A percentile compares a stretch with the other conserved stretches of the same genome.
phyloP scores from a whole-genome alignment of 1,140 invertebrate species.

The Leguminivora glycinivorella region DNA sequence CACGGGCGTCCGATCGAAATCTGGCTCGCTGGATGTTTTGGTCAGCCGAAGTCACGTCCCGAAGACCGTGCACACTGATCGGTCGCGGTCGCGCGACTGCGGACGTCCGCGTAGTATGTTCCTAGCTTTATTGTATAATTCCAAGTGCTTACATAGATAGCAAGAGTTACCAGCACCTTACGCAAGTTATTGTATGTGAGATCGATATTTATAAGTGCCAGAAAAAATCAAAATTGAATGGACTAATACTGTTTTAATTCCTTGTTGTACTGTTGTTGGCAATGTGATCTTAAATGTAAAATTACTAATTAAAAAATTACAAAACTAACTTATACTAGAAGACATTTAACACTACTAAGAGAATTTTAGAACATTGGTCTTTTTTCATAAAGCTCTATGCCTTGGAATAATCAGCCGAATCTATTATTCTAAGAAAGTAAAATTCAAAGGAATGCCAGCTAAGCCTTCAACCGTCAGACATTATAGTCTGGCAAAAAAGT shows the following conservation, averaged over 20 bases:
- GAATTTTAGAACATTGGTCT: conserved; percentile 20
- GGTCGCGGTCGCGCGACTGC: too few species aligned
- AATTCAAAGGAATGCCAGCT: neutral
- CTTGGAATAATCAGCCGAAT: conserved; percentile 31
- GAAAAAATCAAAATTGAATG: neutral
- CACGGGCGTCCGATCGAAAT: too few species aligned
- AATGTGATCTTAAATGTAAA: conserved; percentile 20
- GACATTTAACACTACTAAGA: conserved; percentile 14
- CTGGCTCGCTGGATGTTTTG: too few species aligned
- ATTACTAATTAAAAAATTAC: conserved; percentile 22
- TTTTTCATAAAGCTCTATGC: conserved; percentile 22
- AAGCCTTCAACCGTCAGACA: too few species aligned
- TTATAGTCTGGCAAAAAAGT: too few species aligned
- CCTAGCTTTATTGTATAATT: neutral
- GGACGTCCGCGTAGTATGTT: too few species aligned
- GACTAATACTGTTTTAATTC: conserved; percentile 12
- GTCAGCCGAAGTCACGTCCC: too few species aligned
- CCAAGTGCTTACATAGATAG: conserved; percentile 3
- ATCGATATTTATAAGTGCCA: neutral
- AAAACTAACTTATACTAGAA: conserved; percentile 26
- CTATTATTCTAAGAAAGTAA: conserved; percentile 16
- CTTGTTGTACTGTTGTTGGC: conserved; percentile 22
- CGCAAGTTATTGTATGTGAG: neutral
- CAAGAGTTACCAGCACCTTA: conserved; percentile 5
- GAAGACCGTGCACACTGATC: too few species aligned